Base-by-base conservation (phyloP, 2,888 invertebrate species). In the Oscheius sp. region DNA sequence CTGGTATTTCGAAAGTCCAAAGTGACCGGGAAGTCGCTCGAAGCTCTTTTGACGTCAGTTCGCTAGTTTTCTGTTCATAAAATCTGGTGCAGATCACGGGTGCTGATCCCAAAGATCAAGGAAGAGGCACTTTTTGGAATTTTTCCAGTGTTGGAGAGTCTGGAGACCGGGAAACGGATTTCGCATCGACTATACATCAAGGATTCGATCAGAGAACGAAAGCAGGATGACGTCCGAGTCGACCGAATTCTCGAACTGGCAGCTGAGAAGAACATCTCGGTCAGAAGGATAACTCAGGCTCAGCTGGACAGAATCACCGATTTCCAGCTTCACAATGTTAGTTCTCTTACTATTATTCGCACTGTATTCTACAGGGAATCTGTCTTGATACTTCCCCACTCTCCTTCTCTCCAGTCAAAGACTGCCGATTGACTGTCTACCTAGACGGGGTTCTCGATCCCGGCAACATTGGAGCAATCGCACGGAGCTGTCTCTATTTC, bases 391-490 rank as follows among this genome's bases (percentile, higher is more conserved):
- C 76, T 2, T 70, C 74, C 11, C 55, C 74, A 11, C 68, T 83
- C 10, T 4, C 70, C 50, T 76, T 77, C 55, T 10, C 65, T 5
- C 32, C 3, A 9, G 60, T 37, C 2, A 10, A 21, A 10, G 13
- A 21, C 37, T 33, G 33, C 32, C 13, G 32, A n/a, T n/a, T 73
- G n/a, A 29, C 70, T 21, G 55, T 74, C 29, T 83, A 75, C 29
- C 58, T 83, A 3, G 83, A 83, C 59, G 77, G 77, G 10, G 81
- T 83, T 2, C 58, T 83, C n/a, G 83, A 83, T 77, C 79, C 81
- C 0, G 79, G 81, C 9, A 83, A 83, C 63, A 55, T 83, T 2
- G 83, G 83, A 55, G 79, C 83, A 10, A 83, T 83, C 33, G 76
- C 77, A 57, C 75, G 83, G 68, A 79, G 76, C 51, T 79, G 79